Base-by-base conservation (phyloP, 2,113 vertebrate genomes). In the Aix galericulata region DNA sequence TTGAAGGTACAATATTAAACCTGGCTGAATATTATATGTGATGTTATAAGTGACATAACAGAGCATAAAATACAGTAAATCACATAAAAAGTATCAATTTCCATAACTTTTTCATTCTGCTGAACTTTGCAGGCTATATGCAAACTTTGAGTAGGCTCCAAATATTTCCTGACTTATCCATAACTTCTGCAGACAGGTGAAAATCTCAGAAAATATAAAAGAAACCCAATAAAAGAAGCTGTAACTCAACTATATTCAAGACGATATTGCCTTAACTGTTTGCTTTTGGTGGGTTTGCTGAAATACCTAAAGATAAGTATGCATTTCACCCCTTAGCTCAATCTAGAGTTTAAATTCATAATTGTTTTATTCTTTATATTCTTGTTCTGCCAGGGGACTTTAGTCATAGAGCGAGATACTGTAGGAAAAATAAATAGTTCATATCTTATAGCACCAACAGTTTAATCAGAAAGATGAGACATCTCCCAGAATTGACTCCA, bases 1-100 rank as follows among this genome's bases (percentile, higher is more conserved):
- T 91, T 91, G 20, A 69, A 80, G 48, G 55, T 50, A 84, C 86
- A 94, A n/a, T 74, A 85, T 93, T 82, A 89, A 95, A 71, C 48
- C 32, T 93, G 27, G 15, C 26, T 71, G 56, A 86, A 81, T 46
- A 20, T 64, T 52, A 40, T 53, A 67, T 62, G 29, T 59, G 77
- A 38, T 32, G 38, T 32, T 92, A 6, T 40, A 94, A 92, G 75
- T 42, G 34, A 48, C 46, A 76, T 58, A 92, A 76, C 16, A 84
- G 62, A 74, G 38, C 26, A 84, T 79, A 84, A 96, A 85, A 50
- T 34, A 12, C 26, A 85, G 48, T 83, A 91, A 94, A 78, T 92
- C 50, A 73, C 32, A 42, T 38, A 44, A 85, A 64, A 58, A 60
- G 4, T 55, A 63, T 58, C 22, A 8, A 20, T 92, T 85, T 89